A percentile compares a stretch with the other conserved stretches of the same genome.
Conservation (phyloP, 2,888 invertebrate genomes). For the Argynnis bischoffii region DNA sequence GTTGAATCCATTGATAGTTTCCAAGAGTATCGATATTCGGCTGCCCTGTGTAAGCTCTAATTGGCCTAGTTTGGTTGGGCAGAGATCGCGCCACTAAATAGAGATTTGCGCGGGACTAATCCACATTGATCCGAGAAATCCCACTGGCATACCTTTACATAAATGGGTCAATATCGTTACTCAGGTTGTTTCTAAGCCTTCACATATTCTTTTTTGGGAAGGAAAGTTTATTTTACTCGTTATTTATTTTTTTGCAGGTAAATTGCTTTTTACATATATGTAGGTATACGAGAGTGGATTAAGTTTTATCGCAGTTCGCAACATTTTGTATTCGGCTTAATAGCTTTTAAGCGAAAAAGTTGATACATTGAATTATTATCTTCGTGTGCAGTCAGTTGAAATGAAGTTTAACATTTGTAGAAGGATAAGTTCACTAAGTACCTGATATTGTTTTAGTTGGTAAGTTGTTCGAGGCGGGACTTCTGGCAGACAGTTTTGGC, state of each 20-base stretch:
- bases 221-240: conserved; percentile 18
- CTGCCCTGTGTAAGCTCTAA: conserved; percentile 66
- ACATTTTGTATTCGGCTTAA: conserved; percentile 6
- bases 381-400: conserved; percentile 26
- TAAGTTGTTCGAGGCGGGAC: conserved; percentile 59
- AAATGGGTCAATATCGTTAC: conserved; percentile 57
- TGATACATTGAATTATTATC: conserved; percentile 25
- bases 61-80: conserved; percentile 72
- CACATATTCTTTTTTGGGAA: conserved; percentile 30
- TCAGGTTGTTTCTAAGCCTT: conserved; percentile 28
- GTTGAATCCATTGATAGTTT: conserved; percentile 21
- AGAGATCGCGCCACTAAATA: conserved; percentile 73
- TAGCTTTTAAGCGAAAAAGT: conserved; percentile 8
- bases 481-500: conserved; percentile 72
- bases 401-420: conserved; percentile 41
- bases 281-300: neutral
- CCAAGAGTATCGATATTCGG: conserved; percentile 23
- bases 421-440: conserved; percentile 64
- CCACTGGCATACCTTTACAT: conserved; percentile 65
- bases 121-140: conserved; percentile 68
- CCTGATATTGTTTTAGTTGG: conserved; percentile 73
- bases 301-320: neutral
- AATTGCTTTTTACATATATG: neutral
- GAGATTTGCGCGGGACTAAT: conserved; percentile 74
- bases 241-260: conserved; percentile 18